Percentiles rank a stretch among this genome's conserved stretches.
Conservation (phyloP, 53 echinoderm and acorn worm genomes). For the Holothuria scabra region DNA sequence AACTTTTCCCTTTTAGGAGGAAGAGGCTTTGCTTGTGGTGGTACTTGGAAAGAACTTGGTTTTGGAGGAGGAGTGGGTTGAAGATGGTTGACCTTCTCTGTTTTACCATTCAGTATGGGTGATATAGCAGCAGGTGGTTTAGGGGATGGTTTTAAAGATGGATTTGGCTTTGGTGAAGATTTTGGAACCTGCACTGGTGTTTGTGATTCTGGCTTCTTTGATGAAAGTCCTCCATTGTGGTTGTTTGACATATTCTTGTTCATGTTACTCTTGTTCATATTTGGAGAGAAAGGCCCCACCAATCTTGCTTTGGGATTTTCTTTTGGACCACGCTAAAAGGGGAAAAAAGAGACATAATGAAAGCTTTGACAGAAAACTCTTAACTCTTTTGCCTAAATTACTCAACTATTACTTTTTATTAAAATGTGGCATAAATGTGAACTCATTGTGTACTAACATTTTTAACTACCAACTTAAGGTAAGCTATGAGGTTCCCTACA, state of each 20-base stretch:
- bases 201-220: conserved; percentile 16
- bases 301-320: conserved; percentile 24
- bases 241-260: neutral
- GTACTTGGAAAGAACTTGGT: conserved; percentile 25
- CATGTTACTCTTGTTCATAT: neutral
- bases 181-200: neutral
- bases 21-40: conserved; percentile 54
- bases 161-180: conserved; percentile 73
- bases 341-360: neutral
- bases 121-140: conserved; percentile 12
- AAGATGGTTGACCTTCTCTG: conserved; percentile 27
- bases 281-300: conserved; percentile 13
- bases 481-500: too few relatives aligned
- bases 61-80: conserved; percentile 22
- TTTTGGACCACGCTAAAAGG: conserved; percentile 39
- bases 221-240: conserved; percentile 1
- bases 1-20: conserved; percentile 68
- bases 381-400: too few relatives aligned
- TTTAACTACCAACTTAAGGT: too few relatives aligned
- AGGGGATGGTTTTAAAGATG: conserved; percentile 62
- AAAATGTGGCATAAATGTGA: too few relatives aligned
- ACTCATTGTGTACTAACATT: too few relatives aligned
- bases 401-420: too few relatives aligned
- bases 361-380: too few relatives aligned
- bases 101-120: conserved; percentile 11